Conservation (phyloP, 2,113 vertebrate species). For the Carassius auratus region DNA sequence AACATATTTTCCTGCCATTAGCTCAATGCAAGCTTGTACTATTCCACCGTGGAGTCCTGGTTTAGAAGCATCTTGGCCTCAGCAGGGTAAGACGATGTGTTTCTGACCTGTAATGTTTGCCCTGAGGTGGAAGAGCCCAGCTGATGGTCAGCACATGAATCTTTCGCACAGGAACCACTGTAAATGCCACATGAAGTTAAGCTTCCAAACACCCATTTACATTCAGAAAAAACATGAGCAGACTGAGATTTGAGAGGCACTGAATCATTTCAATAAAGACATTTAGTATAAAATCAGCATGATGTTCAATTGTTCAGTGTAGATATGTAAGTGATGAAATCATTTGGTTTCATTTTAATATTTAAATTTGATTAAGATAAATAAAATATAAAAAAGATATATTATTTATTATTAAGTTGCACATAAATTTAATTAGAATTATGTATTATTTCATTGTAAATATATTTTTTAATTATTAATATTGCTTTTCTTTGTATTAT, state of each 20-base stretch:
- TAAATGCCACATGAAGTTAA: slow-evolving; percentile 55
- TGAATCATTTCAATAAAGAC: background rate
- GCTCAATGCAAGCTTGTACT: background rate
- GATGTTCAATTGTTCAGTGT: background rate
- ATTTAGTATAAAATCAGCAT: background rate
- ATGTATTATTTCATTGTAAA: no score
- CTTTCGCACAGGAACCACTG: slow-evolving; percentile 95
- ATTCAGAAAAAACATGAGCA: background rate
- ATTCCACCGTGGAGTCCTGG: background rate
- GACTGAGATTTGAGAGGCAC: background rate
- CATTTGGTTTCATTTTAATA: background rate
- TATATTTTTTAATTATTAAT: no score
- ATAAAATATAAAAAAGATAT: no score
- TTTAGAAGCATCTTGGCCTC: background rate
- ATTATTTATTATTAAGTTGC: no score
- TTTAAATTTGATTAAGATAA: background rate
- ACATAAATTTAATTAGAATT: no score
- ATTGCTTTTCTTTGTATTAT: no score
- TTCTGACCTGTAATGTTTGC: slow-evolving; percentile 88
- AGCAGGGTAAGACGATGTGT: slow-evolving; percentile 1
- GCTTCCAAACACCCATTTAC: background rate
- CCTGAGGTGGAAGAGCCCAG: slow-evolving; percentile 93
- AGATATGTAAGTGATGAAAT: background rate
- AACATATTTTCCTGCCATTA: slow-evolving; percentile 41
- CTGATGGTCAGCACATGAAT: slow-evolving; percentile 92